Evolutionary conservation across 2,797 vertebrate species (phyloP).

Genomic region (Cheirogaleus major): DNA sequence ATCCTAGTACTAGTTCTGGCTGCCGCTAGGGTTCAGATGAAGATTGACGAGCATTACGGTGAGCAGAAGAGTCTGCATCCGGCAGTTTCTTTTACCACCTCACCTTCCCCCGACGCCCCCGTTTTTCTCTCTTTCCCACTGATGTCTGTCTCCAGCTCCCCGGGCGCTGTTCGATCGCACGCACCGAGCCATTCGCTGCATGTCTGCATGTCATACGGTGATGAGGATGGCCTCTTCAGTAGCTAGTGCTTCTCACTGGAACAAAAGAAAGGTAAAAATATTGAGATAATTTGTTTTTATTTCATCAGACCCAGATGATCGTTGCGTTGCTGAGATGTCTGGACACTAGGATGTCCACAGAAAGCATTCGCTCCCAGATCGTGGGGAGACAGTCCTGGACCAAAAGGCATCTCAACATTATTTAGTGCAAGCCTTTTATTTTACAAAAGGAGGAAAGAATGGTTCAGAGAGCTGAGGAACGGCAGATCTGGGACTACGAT

Average conservation of each 20-base stretch:
- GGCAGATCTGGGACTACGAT: neutral
- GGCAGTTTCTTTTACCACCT: fast-evolving
- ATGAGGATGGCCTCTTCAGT: neutral
- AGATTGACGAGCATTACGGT: fast-evolving
- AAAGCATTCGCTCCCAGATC: neutral
- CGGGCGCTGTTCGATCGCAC: fast-evolving
- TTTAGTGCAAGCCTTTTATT: neutral
- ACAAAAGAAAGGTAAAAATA: neutral
- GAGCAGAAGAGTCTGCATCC: fast-evolving
- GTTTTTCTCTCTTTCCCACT: fast-evolving
- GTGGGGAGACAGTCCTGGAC: neutral
- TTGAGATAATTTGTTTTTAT: neutral
- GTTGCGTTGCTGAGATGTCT: neutral
- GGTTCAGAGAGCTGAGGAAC: neutral
- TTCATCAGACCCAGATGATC: neutral
- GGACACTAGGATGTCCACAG: neutral
- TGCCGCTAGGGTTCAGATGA: neutral
- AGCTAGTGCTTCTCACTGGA: neutral
- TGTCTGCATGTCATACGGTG: neutral
- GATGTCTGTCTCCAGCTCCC: neutral
- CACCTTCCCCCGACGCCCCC: fast-evolving
- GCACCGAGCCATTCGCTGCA: neutral
- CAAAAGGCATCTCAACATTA: neutral
- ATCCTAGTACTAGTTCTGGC: fast-evolving
- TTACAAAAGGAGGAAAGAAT: neutral